Conservation (phyloP, 2,797 vertebrate genomes). For the Atherinosoma microstoma region DNA sequence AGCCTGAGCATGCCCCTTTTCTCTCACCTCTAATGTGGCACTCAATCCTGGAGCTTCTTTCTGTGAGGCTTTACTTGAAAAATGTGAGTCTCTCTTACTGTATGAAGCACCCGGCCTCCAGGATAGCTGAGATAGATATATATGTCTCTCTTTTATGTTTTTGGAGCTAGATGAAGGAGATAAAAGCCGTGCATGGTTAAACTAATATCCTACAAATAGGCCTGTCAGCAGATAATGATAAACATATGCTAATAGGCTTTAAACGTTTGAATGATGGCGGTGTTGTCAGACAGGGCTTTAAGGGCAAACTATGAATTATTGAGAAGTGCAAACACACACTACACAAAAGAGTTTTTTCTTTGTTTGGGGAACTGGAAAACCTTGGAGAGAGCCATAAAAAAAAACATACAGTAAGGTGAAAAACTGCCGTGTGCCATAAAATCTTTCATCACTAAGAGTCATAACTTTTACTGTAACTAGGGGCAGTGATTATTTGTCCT, state of each 20-base stretch:
- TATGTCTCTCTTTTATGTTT: neutral
- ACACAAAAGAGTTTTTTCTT: neutral
- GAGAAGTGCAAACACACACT: neutral
- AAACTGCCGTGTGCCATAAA: conserved; percentile 11
- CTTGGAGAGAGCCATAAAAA: neutral
- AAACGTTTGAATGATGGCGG: conserved; percentile 18
- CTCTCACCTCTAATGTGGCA: conserved; percentile 14
- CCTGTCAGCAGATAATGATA: conserved; percentile 7
- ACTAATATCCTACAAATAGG: conserved; percentile 15
- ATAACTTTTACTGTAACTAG: neutral
- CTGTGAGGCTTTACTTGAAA: conserved; percentile 34
- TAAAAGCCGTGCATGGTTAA: neutral
- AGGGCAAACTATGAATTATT: neutral
- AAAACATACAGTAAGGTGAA: neutral
- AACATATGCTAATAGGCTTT: neutral
- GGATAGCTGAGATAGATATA: conserved; percentile 4
- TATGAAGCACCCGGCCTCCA: conserved; percentile 22
- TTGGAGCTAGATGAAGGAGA: neutral
- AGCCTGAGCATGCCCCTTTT: neutral
- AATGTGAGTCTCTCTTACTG: conserved; percentile 6
- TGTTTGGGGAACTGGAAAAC: neutral
- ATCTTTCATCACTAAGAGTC: neutral
- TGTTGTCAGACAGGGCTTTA: neutral
- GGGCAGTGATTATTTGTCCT: conserved; percentile 5
- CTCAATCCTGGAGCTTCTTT: conserved; percentile 6